Evolutionary conservation across 1,140 invertebrate genomes (phyloP).

Genomic region (Temnothorax longispinosus): DNA sequence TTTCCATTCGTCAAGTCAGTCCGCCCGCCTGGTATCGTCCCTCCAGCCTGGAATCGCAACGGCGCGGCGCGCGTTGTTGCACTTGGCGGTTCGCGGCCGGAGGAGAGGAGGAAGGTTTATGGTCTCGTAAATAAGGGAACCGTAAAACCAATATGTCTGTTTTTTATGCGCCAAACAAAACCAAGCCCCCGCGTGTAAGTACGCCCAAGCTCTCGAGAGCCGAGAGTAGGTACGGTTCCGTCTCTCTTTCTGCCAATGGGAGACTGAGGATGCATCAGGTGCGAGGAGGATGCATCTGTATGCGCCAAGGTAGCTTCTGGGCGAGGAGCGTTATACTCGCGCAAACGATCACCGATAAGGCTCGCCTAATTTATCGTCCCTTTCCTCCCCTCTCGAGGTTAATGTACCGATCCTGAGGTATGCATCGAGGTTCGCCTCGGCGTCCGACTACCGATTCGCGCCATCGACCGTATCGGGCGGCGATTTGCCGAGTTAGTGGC

Average conservation of each 20-base stretch:
- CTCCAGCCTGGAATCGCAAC: conserved; percentile 35
- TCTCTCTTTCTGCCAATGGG: conserved; percentile 27
- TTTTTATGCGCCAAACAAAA: conserved; percentile 72
- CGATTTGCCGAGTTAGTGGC: conserved; percentile 22
- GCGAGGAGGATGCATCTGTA: conserved; percentile 53
- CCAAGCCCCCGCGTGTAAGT: conserved; percentile 31
- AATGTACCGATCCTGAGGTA: conserved; percentile 77
- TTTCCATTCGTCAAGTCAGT: conserved; percentile 14
- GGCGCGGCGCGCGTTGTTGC: conserved; percentile 37
- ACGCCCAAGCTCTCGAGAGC: conserved; percentile 12
- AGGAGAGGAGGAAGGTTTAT: conserved; percentile 73
- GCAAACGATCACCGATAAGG: conserved; percentile 82
- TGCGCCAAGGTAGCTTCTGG: conserved; percentile 73
- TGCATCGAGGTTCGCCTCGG: conserved; percentile 64
- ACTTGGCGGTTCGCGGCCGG: conserved; percentile 66
- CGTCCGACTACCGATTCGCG: conserved; percentile 76
- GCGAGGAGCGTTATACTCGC: conserved; percentile 63
- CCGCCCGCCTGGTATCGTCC: neutral
- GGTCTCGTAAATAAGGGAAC: conserved; percentile 81
- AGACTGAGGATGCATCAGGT: conserved; percentile 24
- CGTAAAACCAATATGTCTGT: conserved; percentile 79
- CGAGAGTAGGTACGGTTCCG: conserved; percentile 24
- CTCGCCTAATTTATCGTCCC: conserved; percentile 82
- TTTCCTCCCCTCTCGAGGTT: conserved; percentile 73
- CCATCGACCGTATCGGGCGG: conserved; percentile 68